A percentile compares a stretch with the other conserved stretches of the same genome.
These are phyloP conservation scores for Hydrozoanthus gracilis DNA, from an alignment of 92 coral and sea anemone genomes.

Conservation along the genomic window DNA sequence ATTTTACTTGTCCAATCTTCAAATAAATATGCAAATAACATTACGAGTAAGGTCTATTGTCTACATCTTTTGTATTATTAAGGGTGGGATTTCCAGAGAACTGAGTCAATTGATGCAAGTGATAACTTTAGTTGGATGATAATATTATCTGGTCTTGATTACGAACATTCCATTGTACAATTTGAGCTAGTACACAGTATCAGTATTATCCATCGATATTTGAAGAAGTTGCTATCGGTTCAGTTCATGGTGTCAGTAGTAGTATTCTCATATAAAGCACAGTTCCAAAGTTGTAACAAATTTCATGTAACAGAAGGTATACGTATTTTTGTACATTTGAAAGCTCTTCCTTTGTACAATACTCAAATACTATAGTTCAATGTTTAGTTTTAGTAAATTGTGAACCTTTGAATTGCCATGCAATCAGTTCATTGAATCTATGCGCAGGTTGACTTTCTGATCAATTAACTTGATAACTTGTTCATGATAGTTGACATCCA, in stretches of 20 bases:
- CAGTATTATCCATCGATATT: slow-evolving; percentile 1
- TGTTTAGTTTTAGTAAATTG: slow-evolving; percentile 1
- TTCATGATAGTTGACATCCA: no score
- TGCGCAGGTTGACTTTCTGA: neutral
- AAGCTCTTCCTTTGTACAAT: slow-evolving; percentile 13
- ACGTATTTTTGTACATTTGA: neutral
- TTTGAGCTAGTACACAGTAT: neutral
- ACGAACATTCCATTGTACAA: neutral
- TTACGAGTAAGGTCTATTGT: neutral
- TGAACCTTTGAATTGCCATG: neutral
- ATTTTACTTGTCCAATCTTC: neutral
- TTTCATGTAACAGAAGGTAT: neutral
- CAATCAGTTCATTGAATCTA: neutral
- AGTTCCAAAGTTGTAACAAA: neutral
- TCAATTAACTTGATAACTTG: slow-evolving; percentile 15
- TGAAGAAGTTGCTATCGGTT: slow-evolving; percentile 6
- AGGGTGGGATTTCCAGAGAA: slow-evolving; percentile 8
- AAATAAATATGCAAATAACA: slow-evolving; percentile 5
- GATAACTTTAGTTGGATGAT: no score
- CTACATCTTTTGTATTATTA: neutral
- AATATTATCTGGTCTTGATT: neutral
- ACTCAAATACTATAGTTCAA: neutral
- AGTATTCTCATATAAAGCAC: slow-evolving; percentile 14
- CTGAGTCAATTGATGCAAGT: neutral
- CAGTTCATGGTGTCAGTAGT: slow-evolving; percentile 12